phyloP scores from a whole-genome alignment of 92 coral and sea anemone genomes.

The Zoanthus gigantus region DNA sequence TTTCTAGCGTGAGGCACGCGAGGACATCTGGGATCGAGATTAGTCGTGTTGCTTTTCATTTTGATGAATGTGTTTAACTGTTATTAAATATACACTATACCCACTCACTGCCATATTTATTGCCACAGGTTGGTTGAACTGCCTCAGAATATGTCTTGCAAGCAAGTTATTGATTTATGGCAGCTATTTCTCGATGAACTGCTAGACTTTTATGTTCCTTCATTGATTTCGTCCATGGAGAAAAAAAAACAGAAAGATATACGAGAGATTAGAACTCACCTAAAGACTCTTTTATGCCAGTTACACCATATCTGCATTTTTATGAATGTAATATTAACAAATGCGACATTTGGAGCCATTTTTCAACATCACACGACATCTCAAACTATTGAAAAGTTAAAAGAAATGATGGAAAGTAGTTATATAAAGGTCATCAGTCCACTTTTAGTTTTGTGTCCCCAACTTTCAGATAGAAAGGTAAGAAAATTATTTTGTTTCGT shows the following conservation, averaged over 20 bases:
- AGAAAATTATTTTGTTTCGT: background rate
- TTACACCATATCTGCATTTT: constrained; percentile 63
- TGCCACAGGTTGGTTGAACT: constrained; percentile 5
- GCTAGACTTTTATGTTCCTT: constrained; percentile 6
- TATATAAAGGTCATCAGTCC: constrained; percentile 1
- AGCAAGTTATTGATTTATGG: constrained; percentile 38
- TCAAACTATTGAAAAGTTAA: constrained; percentile 47
- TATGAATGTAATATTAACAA: constrained; percentile 61
- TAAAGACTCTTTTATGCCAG: background rate
- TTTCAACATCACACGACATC: constrained; percentile 65
- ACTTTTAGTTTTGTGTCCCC: constrained; percentile 23
- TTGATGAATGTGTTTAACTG: too few species aligned
- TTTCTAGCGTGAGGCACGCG: too few species aligned
- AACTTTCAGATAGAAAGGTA: constrained; percentile 21
- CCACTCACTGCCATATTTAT: background rate
- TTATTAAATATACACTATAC: too few species aligned
- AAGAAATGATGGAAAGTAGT: constrained; percentile 24
- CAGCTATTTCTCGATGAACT: constrained; percentile 26
- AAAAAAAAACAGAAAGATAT: constrained; percentile 2
- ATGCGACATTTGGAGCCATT: constrained; percentile 75
- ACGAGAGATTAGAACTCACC: background rate
- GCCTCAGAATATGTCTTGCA: constrained; percentile 34
- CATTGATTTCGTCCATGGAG: background rate
- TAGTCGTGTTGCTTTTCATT: too few species aligned
- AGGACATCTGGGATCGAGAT: too few species aligned